phyloP scores from a whole-genome alignment of 1,140 invertebrate genomes.

The Meloidogyne chitwoodi region DNA sequence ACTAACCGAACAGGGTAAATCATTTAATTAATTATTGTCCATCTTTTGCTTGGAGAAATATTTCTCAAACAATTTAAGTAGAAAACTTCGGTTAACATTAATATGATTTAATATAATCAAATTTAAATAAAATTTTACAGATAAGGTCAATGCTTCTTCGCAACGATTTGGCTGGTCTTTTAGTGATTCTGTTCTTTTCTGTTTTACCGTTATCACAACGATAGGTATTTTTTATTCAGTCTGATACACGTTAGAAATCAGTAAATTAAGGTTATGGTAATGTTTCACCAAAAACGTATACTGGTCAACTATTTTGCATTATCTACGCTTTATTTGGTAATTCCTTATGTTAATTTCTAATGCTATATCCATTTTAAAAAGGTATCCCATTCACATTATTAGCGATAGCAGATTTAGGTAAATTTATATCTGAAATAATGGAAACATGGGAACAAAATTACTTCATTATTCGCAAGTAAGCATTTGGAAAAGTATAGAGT shows the following conservation, averaged over 20 bases:
- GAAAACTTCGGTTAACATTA: no score
- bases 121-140: no score
- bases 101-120: no score
- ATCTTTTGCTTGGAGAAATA: no score
- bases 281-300: slow-evolving; percentile 41
- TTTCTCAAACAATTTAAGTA: no score
- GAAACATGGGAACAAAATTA: slow-evolving; percentile 35
- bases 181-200: slow-evolving; percentile 41
- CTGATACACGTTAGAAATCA: no score
- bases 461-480: slow-evolving; percentile 10
- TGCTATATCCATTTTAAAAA: not conserved
- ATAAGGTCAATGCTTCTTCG: not conserved
- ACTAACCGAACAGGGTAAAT: not conserved
- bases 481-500: no score
- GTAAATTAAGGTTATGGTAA: slow-evolving; percentile 41
- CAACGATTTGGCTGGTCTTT: slow-evolving; percentile 38
- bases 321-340: slow-evolving; percentile 40
- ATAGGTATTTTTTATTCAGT: slow-evolving; percentile 38
- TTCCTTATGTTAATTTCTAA: no score
- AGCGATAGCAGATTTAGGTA: slow-evolving; percentile 46
- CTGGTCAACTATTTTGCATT: slow-evolving; percentile 45
- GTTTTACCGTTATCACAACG: slow-evolving; percentile 45
- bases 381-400: slow-evolving; percentile 43
- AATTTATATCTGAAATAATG: slow-evolving; percentile 46
- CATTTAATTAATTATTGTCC: no score